These are phyloP conservation scores for Ceratina australensis DNA, from an alignment of 1,140 invertebrate genomes.

Conservation along the genomic window DNA sequence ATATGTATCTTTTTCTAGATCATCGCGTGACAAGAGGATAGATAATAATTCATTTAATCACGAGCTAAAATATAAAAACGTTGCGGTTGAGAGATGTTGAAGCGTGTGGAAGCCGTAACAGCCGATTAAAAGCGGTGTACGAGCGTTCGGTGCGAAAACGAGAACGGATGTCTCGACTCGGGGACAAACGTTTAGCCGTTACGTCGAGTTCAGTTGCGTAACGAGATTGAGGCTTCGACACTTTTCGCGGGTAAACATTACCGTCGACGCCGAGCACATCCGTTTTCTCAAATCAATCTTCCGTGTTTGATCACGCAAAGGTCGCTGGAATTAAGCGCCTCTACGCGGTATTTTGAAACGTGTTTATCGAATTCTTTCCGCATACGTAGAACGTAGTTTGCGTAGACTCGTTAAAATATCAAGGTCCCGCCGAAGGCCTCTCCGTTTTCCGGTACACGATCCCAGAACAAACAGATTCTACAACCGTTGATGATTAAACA, in stretches of 20 bases:
- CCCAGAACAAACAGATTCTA: constrained; percentile 12
- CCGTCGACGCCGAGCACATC: background rate
- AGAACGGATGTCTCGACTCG: constrained; percentile 13
- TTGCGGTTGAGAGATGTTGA: too few species aligned
- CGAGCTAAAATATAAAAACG: too few species aligned
- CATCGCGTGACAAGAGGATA: too few species aligned
- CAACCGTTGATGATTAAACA: too few species aligned
- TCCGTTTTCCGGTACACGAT: background rate
- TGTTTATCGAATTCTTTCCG: background rate
- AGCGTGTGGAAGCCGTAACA: background rate
- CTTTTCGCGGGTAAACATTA: constrained; percentile 26
- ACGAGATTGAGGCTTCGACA: constrained; percentile 24
- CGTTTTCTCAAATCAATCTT: background rate
- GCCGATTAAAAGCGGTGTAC: background rate
- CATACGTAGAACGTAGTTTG: background rate
- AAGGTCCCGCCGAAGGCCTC: background rate
- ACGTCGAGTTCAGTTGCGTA: background rate
- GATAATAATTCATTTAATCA: background rate
- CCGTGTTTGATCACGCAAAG: background rate
- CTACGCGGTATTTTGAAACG: background rate
- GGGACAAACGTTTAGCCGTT: constrained; percentile 29
- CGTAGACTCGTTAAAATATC: constrained; percentile 1
- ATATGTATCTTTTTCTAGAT: too few species aligned
- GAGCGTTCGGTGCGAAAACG: background rate
- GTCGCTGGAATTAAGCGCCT: background rate